Percentiles rank a stretch among this genome's conserved stretches.
Conservation (phyloP, 1,140 invertebrate genomes). For the Monomorium pharaonis region DNA sequence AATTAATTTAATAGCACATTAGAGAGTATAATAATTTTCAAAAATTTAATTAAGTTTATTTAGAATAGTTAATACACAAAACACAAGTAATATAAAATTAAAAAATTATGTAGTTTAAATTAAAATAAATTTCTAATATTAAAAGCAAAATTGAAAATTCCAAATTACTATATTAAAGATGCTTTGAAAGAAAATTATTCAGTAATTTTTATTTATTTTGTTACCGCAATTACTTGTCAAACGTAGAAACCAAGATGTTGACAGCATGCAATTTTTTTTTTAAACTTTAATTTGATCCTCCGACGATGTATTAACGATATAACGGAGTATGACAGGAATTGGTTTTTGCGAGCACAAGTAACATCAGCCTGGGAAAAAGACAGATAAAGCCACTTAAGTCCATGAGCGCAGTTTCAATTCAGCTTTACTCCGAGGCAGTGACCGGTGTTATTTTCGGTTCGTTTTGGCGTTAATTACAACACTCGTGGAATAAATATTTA, state of each 20-base stretch:
- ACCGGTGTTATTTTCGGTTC: constrained; percentile 57
- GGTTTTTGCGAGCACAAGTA: constrained; percentile 57
- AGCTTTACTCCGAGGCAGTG: background rate
- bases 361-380: constrained; percentile 61
- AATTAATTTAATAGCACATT: constrained; percentile 6
- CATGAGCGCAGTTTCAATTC: background rate
- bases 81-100: too few relatives aligned
- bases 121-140: too few relatives aligned
- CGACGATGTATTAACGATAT: constrained; percentile 44
- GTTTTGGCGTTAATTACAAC: constrained; percentile 63
- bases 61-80: too few relatives aligned
- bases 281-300: constrained; percentile 1
- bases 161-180: too few relatives aligned
- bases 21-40: background rate
- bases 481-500: constrained; percentile 50
- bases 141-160: too few relatives aligned
- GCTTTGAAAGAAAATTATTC: too few relatives aligned
- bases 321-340: constrained; percentile 37
- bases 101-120: too few relatives aligned
- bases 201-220: background rate
- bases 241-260: background rate
- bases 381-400: constrained; percentile 56
- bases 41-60: background rate
- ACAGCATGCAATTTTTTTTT: background rate
- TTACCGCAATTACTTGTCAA: background rate